Percentiles rank a stretch among this genome's conserved stretches.
phyloP scores from a whole-genome alignment of 2,113 vertebrate genomes.

The Panthera tigris region DNA sequence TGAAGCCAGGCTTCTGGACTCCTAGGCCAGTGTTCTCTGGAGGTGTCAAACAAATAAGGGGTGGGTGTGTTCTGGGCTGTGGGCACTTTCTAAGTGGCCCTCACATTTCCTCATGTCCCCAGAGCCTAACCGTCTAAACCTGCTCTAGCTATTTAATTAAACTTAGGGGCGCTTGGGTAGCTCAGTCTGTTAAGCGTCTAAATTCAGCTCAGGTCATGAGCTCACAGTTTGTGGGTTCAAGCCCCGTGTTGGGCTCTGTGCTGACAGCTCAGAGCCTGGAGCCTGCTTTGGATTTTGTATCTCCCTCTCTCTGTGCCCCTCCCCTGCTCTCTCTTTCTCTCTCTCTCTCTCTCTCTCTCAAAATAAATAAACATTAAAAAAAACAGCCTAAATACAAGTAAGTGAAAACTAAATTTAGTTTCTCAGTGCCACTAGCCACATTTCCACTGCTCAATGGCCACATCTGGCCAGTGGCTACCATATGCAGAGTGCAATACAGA shows the following conservation, averaged over 20 bases:
- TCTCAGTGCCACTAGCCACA: not conserved
- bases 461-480: not conserved
- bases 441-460: not conserved
- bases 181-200: no score
- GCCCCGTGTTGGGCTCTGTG: no score
- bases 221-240: no score
- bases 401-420: not conserved
- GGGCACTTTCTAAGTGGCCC: not conserved
- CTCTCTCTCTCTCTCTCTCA: no score
- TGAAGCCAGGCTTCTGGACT: not conserved
- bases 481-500: rapidly evolving
- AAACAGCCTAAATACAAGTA: not conserved
- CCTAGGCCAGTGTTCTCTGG: not conserved
- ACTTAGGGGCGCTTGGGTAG: not conserved
- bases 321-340: no score
- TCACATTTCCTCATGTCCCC: not conserved
- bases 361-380: no score
- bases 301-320: no score
- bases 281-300: no score
- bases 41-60: not conserved
- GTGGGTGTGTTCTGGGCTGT: not conserved
- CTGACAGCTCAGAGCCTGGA: no score
- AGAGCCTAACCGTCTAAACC: not conserved
- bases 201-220: no score
- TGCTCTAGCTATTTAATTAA: not conserved